Evolutionary conservation across 2,888 invertebrate species (phyloP).

Genomic region (Ophion ventricosus): DNA sequence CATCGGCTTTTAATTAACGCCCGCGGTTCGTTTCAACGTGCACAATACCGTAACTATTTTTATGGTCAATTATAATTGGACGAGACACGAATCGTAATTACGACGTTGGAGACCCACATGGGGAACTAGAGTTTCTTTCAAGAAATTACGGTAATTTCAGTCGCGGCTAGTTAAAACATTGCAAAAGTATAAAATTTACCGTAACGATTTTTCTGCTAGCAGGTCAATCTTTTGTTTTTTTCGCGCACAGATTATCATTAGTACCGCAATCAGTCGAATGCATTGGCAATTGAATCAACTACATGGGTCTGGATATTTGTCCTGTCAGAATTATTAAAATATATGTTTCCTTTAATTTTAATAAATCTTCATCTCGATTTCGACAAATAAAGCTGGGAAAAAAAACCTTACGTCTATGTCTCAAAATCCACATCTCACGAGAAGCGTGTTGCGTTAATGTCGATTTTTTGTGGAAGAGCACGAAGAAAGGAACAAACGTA

Average conservation of each 20-base stretch:
- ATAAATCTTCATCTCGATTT: not conserved
- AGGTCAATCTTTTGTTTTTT: not conserved
- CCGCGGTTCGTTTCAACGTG: not conserved
- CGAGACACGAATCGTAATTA: not conserved
- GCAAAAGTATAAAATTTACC: not conserved
- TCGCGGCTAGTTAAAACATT: conserved; percentile 8
- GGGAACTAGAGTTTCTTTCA: not conserved
- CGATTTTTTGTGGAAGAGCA: not conserved
- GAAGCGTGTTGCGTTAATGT: too few species aligned
- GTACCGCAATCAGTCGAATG: not conserved
- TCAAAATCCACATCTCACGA: not conserved
- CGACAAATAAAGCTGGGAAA: not conserved
- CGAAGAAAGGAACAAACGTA: not conserved
- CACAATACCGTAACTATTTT: conserved; percentile 34
- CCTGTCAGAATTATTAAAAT: not conserved
- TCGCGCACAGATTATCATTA: not conserved
- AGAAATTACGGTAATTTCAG: not conserved
- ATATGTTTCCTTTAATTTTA: not conserved
- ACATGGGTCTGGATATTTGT: not conserved
- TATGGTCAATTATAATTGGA: conserved; percentile 30
- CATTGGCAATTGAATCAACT: not conserved
- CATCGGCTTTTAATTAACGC: conserved; percentile 56
- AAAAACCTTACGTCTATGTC: not conserved
- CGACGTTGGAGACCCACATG: too few species aligned
- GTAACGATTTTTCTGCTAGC: not conserved